Evolutionary conservation across 1,140 invertebrate species (phyloP), one percentile per base, ranked within the genome.

Genomic region (Frieseomelitta varia): DNA sequence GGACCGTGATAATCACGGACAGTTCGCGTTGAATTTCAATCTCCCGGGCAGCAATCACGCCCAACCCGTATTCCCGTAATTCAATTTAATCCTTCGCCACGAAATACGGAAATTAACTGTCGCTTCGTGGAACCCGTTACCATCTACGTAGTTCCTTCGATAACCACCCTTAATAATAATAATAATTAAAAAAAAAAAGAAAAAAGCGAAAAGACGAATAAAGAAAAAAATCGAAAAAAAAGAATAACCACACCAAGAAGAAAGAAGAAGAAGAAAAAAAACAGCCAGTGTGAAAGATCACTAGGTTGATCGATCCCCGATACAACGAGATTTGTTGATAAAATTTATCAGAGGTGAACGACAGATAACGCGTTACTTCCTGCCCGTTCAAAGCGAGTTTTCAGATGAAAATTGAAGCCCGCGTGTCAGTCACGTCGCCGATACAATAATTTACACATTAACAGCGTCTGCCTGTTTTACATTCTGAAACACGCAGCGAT

Each of bases 381-480:
- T 67, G 65, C 24, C 17, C 39, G 12, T 15, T 21, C 39, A 39
- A 39, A 39, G 34, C 2, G 34, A 39, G 3, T 47, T 47, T 65
- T 69, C 73, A 47, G 61, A 86, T 72, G 68, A 65, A 85, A 88
- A 90, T 88, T 85, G 69, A 61, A 56, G 34, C 77, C 90, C 82
- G 89, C 89, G 85, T 87, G 88, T 47, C 78, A 12, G 34, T 11
- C 78, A 12, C 34, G 15, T 58, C 61, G 68, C 58, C 56, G 75
- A 81, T 74, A 80, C 55, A 83, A 87, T 87, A 83, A 67, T 84
- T 86, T 65, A 68, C 73, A 61, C 87, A 71, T 87, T 89, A 91
- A 90, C 85, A 82, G n/a, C 69, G 58, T 79, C 76, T 30, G 68
- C 24, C 61, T 55, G 56, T 65, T 67, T 53, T 51, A 65, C 61